Evolutionary conservation across 2,113 vertebrate genomes (phyloP).

Genomic region (Benitochromis conjunctus): DNA sequence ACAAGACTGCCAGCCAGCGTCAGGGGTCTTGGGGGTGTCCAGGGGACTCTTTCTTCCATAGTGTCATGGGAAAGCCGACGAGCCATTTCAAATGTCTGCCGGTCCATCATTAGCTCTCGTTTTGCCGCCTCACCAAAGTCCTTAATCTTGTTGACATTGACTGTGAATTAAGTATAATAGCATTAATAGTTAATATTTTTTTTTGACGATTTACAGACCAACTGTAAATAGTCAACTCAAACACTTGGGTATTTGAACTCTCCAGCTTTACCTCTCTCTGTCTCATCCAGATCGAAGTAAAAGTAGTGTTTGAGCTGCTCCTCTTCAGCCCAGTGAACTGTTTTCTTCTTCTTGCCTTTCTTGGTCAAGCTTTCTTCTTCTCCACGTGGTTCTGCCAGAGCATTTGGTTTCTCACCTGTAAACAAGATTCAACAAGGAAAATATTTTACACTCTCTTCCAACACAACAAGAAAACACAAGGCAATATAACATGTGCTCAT

Average conservation of each 20-base stretch:
- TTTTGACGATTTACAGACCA: not conserved
- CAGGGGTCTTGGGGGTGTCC: conserved; percentile 81
- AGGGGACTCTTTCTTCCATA: conserved; percentile 93
- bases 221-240: not conserved
- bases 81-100: conserved; percentile 90
- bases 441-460: not conserved
- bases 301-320: conserved; percentile 87
- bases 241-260: not conserved
- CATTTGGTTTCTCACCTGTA: conserved; percentile 71
- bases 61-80: conserved; percentile 87
- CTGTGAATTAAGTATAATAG: conserved; percentile 44
- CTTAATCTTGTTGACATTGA: conserved; percentile 97
- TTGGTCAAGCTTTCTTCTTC: conserved; percentile 80
- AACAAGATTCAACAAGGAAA: not conserved
- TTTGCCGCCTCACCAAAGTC: conserved; percentile 95
- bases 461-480: not conserved
- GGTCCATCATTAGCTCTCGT: conserved; percentile 89
- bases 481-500: not conserved
- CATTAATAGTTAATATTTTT: not conserved
- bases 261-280: conserved; percentile 80
- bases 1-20: conserved; percentile 76
- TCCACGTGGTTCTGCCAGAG: conserved; percentile 70
- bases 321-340: conserved; percentile 90
- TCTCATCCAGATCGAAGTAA: conserved; percentile 94
- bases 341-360: conserved; percentile 92